Evolutionary conservation across 2,113 vertebrate genomes (phyloP).

Genomic region (Corvus cornix): DNA sequence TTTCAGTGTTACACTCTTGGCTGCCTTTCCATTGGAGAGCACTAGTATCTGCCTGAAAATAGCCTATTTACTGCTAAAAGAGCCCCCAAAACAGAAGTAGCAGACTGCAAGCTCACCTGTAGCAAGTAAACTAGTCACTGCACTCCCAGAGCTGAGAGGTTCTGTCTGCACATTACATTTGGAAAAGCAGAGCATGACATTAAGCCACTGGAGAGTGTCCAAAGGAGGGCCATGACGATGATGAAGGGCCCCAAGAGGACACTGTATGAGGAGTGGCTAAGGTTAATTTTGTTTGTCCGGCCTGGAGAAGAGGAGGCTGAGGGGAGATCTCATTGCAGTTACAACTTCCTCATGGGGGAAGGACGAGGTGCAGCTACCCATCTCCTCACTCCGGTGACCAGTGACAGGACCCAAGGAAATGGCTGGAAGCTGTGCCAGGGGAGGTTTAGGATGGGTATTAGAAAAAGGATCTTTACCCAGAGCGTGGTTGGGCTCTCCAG

Average conservation of each 20-base stretch:
- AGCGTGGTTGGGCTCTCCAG: neutral
- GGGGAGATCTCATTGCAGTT: neutral
- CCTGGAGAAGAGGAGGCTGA: neutral
- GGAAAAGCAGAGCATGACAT: neutral
- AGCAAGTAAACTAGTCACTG: neutral
- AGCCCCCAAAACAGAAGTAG: neutral
- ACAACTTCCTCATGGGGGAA: neutral
- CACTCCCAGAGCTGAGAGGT: neutral
- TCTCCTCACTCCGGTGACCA: neutral
- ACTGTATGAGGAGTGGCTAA: neutral
- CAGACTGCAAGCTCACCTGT: neutral
- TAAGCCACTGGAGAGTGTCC: neutral
- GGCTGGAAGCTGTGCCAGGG: neutral
- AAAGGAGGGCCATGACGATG: neutral
- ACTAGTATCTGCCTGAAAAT: neutral
- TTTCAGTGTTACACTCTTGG: rapidly evolving
- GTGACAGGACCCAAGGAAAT: neutral
- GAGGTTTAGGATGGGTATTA: neutral
- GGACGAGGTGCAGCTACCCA: neutral
- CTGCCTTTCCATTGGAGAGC: rapidly evolving
- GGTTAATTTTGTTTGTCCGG: neutral
- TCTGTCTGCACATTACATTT: neutral
- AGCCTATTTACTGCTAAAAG: neutral
- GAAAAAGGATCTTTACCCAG: neutral
- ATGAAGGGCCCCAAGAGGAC: neutral